Percentiles rank a stretch among this genome's conserved stretches.
These are phyloP conservation scores for Odontomachus brunneus DNA, from an alignment of 1,140 invertebrate species.

Conservation along the genomic window DNA sequence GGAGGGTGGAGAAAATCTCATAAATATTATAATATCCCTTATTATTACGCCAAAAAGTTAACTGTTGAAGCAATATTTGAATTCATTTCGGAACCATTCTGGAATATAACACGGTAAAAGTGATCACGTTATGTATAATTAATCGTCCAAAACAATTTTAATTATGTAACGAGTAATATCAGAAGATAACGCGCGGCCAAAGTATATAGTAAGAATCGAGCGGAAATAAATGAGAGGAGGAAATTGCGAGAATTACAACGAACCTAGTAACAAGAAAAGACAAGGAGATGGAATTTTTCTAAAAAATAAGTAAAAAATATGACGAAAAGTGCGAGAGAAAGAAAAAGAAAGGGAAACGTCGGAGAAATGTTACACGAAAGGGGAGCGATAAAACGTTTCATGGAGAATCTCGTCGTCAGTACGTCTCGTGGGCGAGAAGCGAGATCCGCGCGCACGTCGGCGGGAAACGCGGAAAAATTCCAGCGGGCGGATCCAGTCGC, in stretches of 20 bases:
- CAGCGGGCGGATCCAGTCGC: slow-evolving; percentile 55
- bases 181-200: neutral
- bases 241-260: neutral
- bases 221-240: neutral
- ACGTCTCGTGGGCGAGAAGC: slow-evolving; percentile 16
- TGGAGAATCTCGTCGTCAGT: slow-evolving; percentile 45
- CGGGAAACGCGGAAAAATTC: slow-evolving; percentile 44
- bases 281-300: neutral
- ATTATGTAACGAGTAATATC: too few relatives aligned
- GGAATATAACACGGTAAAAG: too few relatives aligned
- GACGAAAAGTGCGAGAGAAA: too few relatives aligned
- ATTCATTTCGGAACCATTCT: neutral
- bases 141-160: too few relatives aligned
- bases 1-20: neutral
- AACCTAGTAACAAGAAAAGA: neutral
- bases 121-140: too few relatives aligned
- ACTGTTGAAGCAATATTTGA: neutral
- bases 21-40: neutral
- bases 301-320: neutral
- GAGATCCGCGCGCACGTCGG: neutral
- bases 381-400: slow-evolving; percentile 18
- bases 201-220: neutral
- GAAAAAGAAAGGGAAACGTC: slow-evolving; percentile 9
- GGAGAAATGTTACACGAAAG: neutral
- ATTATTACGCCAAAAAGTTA: neutral